phyloP scores from a whole-genome alignment of 2,113 vertebrate species.

The Hippotragus niger region DNA sequence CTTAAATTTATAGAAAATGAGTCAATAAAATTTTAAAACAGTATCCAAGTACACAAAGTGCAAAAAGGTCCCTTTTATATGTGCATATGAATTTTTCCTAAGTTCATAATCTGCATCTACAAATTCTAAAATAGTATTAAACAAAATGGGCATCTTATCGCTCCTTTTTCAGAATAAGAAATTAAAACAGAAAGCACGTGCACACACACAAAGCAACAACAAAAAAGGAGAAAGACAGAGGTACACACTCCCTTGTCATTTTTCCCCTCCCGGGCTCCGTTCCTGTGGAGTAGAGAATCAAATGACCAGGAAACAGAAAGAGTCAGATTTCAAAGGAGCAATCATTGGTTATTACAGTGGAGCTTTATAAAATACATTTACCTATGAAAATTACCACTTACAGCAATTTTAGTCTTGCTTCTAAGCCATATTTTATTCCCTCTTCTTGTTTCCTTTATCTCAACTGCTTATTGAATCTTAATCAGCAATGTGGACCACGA shows the following conservation, averaged over 20 bases:
- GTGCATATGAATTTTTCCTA: background rate
- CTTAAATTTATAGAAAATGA: background rate
- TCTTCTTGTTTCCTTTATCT: background rate
- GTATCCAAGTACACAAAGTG: background rate
- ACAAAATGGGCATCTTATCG: background rate
- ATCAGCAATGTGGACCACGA: background rate
- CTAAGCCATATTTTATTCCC: background rate
- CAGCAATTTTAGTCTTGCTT: background rate
- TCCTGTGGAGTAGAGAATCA: background rate
- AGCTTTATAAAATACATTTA: background rate
- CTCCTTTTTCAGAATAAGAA: background rate
- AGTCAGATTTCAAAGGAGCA: background rate
- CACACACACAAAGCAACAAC: background rate
- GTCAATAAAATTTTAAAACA: background rate
- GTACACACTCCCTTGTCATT: accelerated
- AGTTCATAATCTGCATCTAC: background rate
- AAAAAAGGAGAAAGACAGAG: background rate
- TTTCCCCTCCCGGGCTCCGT: background rate
- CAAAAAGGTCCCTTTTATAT: background rate
- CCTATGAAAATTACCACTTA: background rate
- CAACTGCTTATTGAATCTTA: background rate
- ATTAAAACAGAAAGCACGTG: background rate
- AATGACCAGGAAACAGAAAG: accelerated
- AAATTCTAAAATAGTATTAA: background rate
- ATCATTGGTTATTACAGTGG: background rate